Evolutionary conservation across 2,888 invertebrate genomes (phyloP).

Genomic region (Anticlea derivata): DNA sequence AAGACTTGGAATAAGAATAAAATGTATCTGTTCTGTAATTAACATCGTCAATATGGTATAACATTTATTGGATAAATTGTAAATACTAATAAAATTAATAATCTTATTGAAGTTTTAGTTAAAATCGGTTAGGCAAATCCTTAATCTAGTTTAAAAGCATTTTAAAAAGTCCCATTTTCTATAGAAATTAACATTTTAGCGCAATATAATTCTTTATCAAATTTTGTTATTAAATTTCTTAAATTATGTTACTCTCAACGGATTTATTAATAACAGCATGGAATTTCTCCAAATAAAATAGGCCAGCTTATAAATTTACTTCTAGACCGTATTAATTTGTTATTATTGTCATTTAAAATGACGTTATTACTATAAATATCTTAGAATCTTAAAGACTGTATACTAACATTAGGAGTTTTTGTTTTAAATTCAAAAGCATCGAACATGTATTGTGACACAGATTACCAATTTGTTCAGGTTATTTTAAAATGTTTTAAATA

Average conservation of each 20-base stretch:
- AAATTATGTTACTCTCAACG: no score
- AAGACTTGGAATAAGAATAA: constrained; percentile 5
- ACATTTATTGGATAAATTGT: constrained; percentile 20
- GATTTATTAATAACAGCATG: not conserved
- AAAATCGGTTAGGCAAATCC: not conserved
- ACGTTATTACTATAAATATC: constrained; percentile 68
- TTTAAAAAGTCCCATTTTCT: constrained; percentile 11
- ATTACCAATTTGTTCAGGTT: not conserved
- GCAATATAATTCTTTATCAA: not conserved
- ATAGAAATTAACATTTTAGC: constrained; percentile 1
- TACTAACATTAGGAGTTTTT: constrained; percentile 48
- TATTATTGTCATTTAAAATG: constrained; percentile 67
- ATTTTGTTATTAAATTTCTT: not conserved
- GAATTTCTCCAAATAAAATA: not conserved
- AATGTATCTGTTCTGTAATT: constrained; percentile 25
- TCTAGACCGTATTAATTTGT: constrained; percentile 37
- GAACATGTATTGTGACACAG: constrained; percentile 35
- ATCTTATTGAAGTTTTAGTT: constrained; percentile 8
- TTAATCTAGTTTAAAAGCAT: constrained; percentile 1
- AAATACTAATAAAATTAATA: constrained; percentile 32
- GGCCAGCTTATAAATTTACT: not conserved
- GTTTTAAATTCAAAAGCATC: constrained; percentile 7
- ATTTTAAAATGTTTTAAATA: not conserved
- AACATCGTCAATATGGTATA: constrained; percentile 23
- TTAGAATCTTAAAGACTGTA: constrained; percentile 81